Conservation (phyloP, 2,797 vertebrate genomes). For the Psittacula echo region DNA sequence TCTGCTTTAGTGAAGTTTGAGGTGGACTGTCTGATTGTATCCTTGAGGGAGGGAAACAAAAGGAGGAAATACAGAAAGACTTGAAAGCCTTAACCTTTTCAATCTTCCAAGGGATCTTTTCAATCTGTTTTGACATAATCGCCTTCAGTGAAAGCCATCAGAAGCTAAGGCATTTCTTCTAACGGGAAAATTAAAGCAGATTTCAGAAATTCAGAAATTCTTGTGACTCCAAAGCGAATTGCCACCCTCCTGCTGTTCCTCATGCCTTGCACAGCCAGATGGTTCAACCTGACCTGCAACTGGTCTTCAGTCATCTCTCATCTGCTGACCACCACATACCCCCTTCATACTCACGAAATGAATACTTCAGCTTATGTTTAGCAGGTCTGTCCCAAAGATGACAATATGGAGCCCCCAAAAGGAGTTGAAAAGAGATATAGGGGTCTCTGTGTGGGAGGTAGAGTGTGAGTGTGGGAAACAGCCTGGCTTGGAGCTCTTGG, state of each 20-base stretch:
- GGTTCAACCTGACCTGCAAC: background rate
- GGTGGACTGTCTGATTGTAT: background rate
- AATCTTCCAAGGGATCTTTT: slow-evolving; percentile 1
- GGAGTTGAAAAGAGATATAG: background rate
- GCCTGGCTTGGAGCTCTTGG: background rate
- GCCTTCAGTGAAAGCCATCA: background rate
- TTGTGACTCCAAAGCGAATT: rapidly evolving
- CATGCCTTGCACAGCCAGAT: background rate
- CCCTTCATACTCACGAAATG: background rate
- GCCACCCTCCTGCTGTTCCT: background rate
- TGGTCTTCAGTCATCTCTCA: background rate
- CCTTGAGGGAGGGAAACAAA: background rate
- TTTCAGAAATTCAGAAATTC: slow-evolving; percentile 14
- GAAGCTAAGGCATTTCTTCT: background rate
- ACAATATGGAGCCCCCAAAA: background rate
- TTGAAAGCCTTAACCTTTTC: slow-evolving; percentile 11
- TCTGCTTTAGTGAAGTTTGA: background rate
- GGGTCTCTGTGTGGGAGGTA: background rate
- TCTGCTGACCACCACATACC: background rate
- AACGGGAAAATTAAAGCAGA: slow-evolving; percentile 9
- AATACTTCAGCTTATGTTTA: background rate
- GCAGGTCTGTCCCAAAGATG: background rate
- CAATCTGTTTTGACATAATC: slow-evolving; percentile 25
- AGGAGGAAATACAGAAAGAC: background rate
- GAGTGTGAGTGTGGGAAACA: background rate